Evolutionary conservation across 2,888 invertebrate species (phyloP), one percentile per base, ranked within the genome.

Genomic region (Hemithea aestivaria): DNA sequence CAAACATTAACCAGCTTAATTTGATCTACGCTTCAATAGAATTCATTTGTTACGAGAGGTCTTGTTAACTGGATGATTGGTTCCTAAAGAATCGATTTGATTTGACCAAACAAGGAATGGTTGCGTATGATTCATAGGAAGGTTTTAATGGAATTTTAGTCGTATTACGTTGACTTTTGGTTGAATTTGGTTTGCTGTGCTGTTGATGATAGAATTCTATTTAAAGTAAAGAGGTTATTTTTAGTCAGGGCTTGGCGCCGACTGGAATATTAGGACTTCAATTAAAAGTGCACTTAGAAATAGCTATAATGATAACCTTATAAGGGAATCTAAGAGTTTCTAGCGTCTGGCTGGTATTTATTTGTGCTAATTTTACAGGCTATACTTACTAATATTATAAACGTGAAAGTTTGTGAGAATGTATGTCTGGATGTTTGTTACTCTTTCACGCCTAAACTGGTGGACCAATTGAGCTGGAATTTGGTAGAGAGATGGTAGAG

Each of bases 51-150:
- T 8, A 7, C 6, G 3, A 29, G 20, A 29, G 40, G 6, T 36
- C 28, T 26, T 6, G 8, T 7, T 11, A 10, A 34, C 37, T 48
- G 45, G 49, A 28, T 10, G 55, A 40, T 38, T 56, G 58, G 60
- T 66, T 66, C 58, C 56, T 58, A 46, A 53, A 56, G 56, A 56
- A 62, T 58, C 52, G 40, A 62, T 66, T 68, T 61, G 65, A 73
- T 75, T 73, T 77, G 66, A 58, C 77, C 77, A 70, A 61, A 76
- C 51, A 72, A 56, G 74, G 75, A 45, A 36, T 51, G 52, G 61
- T 53, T 49, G 34, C 35, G 53, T 42, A 62, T 76, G 73, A 74
- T 45, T 74, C 75, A 76, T 66, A 49, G 49, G 40, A 45, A 23
- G 42, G 39, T 60, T 56, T 56, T 56, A 61, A 57, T 53, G 59